Evolutionary conservation across 2,797 vertebrate genomes (phyloP).

Genomic region (Rhynchonycteris naso): DNA sequence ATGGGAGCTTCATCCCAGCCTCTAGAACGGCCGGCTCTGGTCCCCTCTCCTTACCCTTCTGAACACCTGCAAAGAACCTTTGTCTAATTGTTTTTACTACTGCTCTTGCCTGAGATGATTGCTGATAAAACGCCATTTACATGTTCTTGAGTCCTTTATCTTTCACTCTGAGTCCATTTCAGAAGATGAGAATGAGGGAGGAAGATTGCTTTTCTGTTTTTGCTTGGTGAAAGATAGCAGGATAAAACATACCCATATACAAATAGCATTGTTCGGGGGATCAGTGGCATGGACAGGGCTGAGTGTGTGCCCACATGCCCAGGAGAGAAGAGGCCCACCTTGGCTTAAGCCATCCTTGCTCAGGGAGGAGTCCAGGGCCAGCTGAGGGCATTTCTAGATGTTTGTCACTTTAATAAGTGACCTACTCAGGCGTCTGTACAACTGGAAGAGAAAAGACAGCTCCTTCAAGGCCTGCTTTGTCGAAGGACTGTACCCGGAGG

Average conservation of each 20-base stretch:
- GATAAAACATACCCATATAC: neutral
- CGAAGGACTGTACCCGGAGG: neutral
- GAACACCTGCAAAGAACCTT: neutral
- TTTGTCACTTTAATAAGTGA: neutral
- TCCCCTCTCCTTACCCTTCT: neutral
- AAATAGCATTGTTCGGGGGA: neutral
- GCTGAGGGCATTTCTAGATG: neutral
- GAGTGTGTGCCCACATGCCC: neutral
- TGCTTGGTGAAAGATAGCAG: neutral
- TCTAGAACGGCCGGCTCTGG: too few species aligned
- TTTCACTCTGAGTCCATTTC: neutral
- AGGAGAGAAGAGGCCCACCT: neutral
- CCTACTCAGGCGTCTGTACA: neutral
- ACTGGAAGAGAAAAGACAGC: neutral
- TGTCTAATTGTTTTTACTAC: neutral
- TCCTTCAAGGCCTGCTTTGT: neutral
- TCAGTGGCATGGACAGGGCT: accelerated
- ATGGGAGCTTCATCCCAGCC: neutral
- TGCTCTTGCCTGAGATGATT: neutral
- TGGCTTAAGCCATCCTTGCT: neutral
- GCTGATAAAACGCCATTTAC: neutral
- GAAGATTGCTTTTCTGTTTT: neutral
- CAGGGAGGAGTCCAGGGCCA: neutral
- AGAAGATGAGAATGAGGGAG: neutral
- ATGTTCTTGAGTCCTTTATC: conserved; percentile 17